A percentile compares a stretch with the other conserved stretches of the same genome.
Conservation (phyloP, 2,888 invertebrate species). For the Drosophila recens region DNA sequence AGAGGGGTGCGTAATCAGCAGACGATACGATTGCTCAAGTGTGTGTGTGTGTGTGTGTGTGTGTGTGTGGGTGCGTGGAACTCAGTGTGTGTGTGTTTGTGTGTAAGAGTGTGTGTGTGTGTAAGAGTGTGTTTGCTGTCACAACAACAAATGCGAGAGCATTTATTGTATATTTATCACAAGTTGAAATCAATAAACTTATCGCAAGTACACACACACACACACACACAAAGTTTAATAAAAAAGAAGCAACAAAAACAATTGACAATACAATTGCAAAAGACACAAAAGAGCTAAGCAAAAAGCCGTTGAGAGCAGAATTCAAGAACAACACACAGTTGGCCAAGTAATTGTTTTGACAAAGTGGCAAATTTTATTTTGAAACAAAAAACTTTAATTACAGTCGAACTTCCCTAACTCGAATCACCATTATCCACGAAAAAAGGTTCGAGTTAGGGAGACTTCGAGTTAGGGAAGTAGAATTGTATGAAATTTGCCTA, state of each 20-base stretch:
- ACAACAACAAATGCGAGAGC: conserved; percentile 2
- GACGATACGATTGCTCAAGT: not conserved
- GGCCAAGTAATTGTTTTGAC: too few species aligned
- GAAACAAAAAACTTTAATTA: too few species aligned
- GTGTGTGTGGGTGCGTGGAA: not conserved
- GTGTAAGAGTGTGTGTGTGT: too few species aligned
- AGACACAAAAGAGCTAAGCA: conserved; percentile 11
- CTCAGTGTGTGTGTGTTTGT: too few species aligned
- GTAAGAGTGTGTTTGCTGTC: not conserved
- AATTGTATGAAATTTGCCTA: too few species aligned
- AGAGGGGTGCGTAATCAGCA: conserved; percentile 83
- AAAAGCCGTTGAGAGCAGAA: conserved; percentile 20
- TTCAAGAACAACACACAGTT: too few species aligned
- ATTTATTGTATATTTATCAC: conserved; percentile 71
- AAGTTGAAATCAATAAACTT: conserved; percentile 81
- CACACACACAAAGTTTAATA: conserved; percentile 27
- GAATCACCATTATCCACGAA: too few species aligned
- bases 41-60: conserved; percentile 5
- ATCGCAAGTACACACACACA: conserved; percentile 58
- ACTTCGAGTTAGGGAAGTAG: too few species aligned
- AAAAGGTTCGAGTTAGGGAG: too few species aligned
- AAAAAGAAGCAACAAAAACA: conserved; percentile 14
- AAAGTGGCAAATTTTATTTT: too few species aligned
- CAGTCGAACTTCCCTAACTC: too few species aligned
- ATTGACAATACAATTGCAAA: not conserved